These are phyloP conservation scores for Lissocephala sabroskyi DNA, from an alignment of 2,888 invertebrate genomes.

Conservation along the genomic window DNA sequence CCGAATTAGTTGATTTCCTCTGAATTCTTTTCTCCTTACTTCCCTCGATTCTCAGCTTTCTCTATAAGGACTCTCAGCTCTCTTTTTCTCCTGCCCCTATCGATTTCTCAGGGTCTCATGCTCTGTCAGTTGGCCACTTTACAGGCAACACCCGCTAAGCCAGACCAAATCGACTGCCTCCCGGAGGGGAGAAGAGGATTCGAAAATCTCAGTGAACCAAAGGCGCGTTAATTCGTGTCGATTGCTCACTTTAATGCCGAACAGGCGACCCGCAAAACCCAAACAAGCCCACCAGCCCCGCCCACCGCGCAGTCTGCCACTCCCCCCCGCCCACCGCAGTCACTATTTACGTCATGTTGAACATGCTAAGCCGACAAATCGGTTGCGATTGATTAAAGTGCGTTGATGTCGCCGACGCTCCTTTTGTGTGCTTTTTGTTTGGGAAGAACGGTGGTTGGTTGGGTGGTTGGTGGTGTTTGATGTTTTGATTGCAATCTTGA, in stretches of 20 bases:
- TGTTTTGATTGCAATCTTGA: conserved; percentile 45
- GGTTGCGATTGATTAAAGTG: conserved; percentile 71
- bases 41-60: too few species aligned
- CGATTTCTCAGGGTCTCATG: too few species aligned
- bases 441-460: neutral
- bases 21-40: too few species aligned
- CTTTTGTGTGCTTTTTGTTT: too few species aligned
- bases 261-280: conserved; percentile 9
- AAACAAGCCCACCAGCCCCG: conserved; percentile 9
- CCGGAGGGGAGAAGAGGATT: too few species aligned
- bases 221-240: conserved; percentile 50
- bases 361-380: conserved; percentile 71
- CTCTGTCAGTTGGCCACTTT: conserved; percentile 56
- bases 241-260: conserved; percentile 58
- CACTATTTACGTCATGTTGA: conserved; percentile 62
- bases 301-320: neutral
- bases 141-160: conserved; percentile 49
- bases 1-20: too few species aligned
- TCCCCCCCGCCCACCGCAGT: conserved; percentile 1
- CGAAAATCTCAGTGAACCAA: conserved; percentile 19
- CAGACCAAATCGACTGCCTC: too few species aligned
- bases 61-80: too few species aligned
- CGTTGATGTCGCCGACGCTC: conserved; percentile 25
- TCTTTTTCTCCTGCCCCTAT: too few species aligned
- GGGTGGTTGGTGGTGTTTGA: neutral